Base-by-base conservation (phyloP, 2,113 vertebrate species). In the Hemichromis elongatus region DNA sequence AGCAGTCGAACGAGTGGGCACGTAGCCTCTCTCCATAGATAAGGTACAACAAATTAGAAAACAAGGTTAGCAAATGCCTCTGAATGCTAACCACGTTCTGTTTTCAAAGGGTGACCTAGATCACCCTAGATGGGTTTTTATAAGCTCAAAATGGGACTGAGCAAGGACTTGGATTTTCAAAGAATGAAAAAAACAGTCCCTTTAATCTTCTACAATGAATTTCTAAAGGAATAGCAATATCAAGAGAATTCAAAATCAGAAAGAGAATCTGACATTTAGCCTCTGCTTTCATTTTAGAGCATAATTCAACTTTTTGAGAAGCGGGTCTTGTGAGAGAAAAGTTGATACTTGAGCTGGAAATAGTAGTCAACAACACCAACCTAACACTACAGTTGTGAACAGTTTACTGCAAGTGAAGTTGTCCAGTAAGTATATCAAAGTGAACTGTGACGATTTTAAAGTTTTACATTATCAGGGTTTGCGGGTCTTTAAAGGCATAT, bases 61-160 rank as follows among this genome's bases (percentile, higher is more conserved):
- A 82, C 35, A 89, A 86, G 79, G 56, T 88, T 78, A 81, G 66
- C 75, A 37, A 59, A 37, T 88, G 53, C 40, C 12, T 86, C 77
- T 82, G 35, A 88, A 84, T 87, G 59, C 68, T 45, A 85, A 50
- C 61, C 70, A 47, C 1, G 1, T 57, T 87, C 87, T 61, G 33
- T 61, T 88, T 85, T 80, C 54, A 80, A 84, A 84, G 53, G 54
- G 61, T 28, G 73, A 80, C 91, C 88, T 68, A 77, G 80, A 86
- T 87, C 59, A 68, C 59, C 89, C 77, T 42, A 81, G 68, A 81
- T 79, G 14, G 5, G 3, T 21, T 28, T 84, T 78, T 73, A 50
- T 30, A 73, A 35, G 8, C 35, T 77, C 42, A 78, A 24, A 63
- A 80, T 80, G 5, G 56, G 56, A 57, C 30, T 54, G 75, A 63